Evolutionary conservation across 1,140 invertebrate species (phyloP).

Genomic region (Drosophila azteca): DNA sequence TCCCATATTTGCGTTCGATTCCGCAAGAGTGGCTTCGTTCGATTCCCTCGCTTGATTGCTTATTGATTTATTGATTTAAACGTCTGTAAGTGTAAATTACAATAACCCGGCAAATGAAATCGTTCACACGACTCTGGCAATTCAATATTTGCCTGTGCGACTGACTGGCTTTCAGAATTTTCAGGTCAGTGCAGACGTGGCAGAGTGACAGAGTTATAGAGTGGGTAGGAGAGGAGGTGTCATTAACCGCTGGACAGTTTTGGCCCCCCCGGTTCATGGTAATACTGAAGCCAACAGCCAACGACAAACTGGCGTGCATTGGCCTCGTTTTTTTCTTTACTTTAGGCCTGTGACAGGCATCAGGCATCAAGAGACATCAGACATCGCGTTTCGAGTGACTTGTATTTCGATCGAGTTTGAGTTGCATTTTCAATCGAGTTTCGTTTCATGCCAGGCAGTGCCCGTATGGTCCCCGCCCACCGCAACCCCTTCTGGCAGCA

Average conservation of each 20-base stretch:
- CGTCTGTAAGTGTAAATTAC: conserved; percentile 33
- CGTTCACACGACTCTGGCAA: conserved; percentile 30
- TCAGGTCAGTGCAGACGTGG: conserved; percentile 16
- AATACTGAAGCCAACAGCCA: conserved; percentile 41
- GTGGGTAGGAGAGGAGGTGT: conserved; percentile 16
- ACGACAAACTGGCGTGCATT: conserved; percentile 49
- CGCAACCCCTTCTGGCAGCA: neutral
- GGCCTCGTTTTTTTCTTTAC: conserved; percentile 36
- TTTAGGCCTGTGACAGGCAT: conserved; percentile 49
- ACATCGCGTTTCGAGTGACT: conserved; percentile 14
- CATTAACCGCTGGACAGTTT: conserved; percentile 46
- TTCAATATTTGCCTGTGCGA: conserved; percentile 3
- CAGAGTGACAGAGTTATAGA: neutral
- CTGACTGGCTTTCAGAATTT: conserved; percentile 20
- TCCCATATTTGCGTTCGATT: conserved; percentile 2
- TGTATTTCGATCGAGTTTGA: conserved; percentile 39
- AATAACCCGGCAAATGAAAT: conserved; percentile 27
- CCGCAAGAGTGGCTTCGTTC: neutral
- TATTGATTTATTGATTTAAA: conserved; percentile 30
- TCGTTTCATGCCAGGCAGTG: conserved; percentile 19
- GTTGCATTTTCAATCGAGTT: conserved; percentile 31
- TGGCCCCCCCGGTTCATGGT: conserved; percentile 34
- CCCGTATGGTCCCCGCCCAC: neutral
- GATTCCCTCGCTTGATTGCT: conserved; percentile 5
- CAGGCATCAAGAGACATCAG: conserved; percentile 26